These are phyloP conservation scores for Passer domesticus DNA, from an alignment of 2,113 vertebrate species.

Conservation along the genomic window DNA sequence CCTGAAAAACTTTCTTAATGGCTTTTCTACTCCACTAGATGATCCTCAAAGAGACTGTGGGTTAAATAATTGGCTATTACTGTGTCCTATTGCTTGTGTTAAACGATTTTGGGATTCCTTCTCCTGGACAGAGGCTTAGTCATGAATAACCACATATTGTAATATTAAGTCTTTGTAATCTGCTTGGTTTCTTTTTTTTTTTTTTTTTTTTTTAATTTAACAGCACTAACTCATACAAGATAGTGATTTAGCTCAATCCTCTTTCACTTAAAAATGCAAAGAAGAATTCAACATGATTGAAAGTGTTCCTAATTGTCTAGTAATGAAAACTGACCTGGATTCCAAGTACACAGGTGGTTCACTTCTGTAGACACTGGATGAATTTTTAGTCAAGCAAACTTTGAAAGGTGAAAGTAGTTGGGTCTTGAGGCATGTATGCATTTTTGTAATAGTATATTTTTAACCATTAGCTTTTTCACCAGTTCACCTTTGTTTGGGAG, in stretches of 20 bases:
- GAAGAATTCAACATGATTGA: neutral
- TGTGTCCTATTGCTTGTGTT: neutral
- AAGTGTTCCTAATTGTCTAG: neutral
- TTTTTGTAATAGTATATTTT: neutral
- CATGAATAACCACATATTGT: neutral
- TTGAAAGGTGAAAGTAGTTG: neutral
- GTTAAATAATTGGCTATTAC: neutral
- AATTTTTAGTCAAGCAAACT: neutral
- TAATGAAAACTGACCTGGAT: neutral
- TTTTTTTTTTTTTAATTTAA: neutral
- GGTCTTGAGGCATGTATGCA: rapidly evolving
- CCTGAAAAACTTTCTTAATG: neutral
- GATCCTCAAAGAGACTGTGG: neutral
- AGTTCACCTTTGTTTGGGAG: neutral
- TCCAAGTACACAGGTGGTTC: neutral
- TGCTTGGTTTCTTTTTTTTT: neutral
- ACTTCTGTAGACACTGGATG: neutral
- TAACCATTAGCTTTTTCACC: neutral
- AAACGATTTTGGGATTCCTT: neutral
- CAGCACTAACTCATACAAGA: neutral
- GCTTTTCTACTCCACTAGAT: neutral
- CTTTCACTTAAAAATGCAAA: neutral
- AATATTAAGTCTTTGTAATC: neutral
- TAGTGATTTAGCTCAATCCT: neutral
- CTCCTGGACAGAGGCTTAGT: neutral